A percentile compares a stretch with the other conserved stretches of the same genome.
phyloP scores from a whole-genome alignment of 2,113 vertebrate genomes.

The Guaruba guarouba region DNA sequence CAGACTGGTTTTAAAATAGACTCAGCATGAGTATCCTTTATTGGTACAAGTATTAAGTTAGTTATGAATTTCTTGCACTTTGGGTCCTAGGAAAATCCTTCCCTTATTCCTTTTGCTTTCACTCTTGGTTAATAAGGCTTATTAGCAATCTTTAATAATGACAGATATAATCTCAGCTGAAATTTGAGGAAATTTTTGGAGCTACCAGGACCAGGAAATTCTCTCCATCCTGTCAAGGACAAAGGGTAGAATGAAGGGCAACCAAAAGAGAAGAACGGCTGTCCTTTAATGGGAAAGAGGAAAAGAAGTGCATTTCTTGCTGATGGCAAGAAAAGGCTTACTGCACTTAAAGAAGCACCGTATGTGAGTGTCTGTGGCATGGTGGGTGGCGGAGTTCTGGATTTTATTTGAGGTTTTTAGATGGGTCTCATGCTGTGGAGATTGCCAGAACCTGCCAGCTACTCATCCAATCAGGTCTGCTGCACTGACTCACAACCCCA shows the following conservation, averaged over 20 bases:
- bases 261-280: neutral
- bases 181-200: neutral
- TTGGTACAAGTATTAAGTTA: constrained; percentile 55
- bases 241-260: neutral
- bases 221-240: neutral
- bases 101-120: constrained; percentile 27
- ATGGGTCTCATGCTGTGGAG: neutral
- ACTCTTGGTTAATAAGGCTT: constrained; percentile 39
- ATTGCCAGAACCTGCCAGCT: neutral
- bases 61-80: constrained; percentile 66
- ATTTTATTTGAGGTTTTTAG: neutral
- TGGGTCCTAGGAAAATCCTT: constrained; percentile 55
- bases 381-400: neutral
- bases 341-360: rapidly evolving
- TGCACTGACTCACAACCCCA: neutral
- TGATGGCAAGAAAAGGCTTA: neutral
- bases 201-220: neutral
- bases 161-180: neutral
- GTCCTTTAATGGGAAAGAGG: neutral
- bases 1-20: constrained; percentile 27
- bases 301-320: neutral
- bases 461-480: neutral
- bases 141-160: constrained; percentile 51
- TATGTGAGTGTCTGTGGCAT: neutral
- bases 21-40: neutral